phyloP scores from a whole-genome alignment of 30 jellyfish, hydroid and myxozoan genomes.

The Chrysaora quinquecirrha region DNA sequence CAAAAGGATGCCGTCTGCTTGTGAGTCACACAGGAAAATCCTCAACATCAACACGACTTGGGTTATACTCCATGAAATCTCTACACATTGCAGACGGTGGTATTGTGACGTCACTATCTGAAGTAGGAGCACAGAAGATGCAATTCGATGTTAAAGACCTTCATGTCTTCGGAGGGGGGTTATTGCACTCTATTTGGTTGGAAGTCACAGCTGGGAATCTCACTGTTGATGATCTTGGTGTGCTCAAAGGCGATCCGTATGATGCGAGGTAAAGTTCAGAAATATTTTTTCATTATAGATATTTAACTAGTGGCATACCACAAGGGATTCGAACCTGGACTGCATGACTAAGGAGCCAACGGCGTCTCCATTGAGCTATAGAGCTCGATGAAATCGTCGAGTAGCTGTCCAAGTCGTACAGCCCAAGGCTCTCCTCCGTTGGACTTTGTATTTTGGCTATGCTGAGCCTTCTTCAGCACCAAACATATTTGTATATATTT shows the following conservation, averaged over 20 bases:
- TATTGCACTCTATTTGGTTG: constrained; percentile 43
- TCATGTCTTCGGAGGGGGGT: constrained; percentile 67
- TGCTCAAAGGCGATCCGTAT: constrained; percentile 47
- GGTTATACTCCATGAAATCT: constrained; percentile 40
- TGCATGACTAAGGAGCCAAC: too few species aligned
- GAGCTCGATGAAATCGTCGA: too few species aligned
- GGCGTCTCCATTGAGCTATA: too few species aligned
- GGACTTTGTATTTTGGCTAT: too few species aligned
- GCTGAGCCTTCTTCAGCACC: too few species aligned
- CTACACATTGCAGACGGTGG: constrained; percentile 62
- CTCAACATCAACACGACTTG: constrained; percentile 47
- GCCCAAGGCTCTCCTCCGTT: too few species aligned
- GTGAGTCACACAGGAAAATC: constrained; percentile 53
- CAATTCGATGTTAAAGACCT: constrained; percentile 38
- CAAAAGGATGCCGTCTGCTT: constrained; percentile 58
- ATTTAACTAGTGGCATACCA: background rate
- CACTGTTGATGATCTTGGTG: constrained; percentile 69
- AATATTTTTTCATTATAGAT: background rate
- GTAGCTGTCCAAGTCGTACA: too few species aligned
- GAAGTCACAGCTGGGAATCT: constrained; percentile 36
- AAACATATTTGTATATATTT: too few species aligned
- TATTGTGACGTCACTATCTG: constrained; percentile 58
- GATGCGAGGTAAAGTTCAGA: constrained; percentile 26
- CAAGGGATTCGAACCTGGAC: too few species aligned
- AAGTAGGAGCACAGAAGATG: constrained; percentile 47